phyloP scores from a whole-genome alignment of 2,797 vertebrate genomes.

The Iguana delicatissima region DNA sequence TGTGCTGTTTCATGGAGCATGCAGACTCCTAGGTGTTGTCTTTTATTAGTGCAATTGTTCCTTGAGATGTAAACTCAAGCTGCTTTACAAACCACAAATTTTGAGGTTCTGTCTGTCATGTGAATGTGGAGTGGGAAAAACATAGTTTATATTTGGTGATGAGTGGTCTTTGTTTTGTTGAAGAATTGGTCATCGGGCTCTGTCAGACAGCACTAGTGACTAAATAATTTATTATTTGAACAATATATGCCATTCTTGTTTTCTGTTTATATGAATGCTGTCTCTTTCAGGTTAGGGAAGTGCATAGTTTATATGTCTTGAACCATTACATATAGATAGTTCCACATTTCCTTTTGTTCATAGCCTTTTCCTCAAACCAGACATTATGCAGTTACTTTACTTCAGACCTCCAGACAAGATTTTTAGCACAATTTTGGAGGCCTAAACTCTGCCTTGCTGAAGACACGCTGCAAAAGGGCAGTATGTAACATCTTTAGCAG shows the following conservation, averaged over 20 bases:
- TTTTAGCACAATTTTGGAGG: slow-evolving; percentile 14
- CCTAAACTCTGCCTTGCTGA: background rate
- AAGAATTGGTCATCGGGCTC: background rate
- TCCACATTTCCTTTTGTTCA: background rate
- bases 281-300: background rate
- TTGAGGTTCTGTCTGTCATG: background rate
- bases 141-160: background rate
- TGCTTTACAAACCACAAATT: background rate
- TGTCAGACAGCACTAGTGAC: background rate
- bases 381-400: background rate
- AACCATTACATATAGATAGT: background rate
- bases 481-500: background rate
- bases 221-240: background rate
- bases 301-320: background rate
- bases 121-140: background rate
- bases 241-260: background rate
- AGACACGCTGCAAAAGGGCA: background rate
- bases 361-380: background rate
- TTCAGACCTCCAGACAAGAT: background rate
- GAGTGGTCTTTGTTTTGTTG: background rate
- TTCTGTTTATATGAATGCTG: background rate
- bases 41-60: background rate
- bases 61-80: background rate
- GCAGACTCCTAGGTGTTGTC: background rate
- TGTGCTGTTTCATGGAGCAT: background rate